phyloP scores from a whole-genome alignment of 1,140 invertebrate species.

The Hylaeus volcanicus region DNA sequence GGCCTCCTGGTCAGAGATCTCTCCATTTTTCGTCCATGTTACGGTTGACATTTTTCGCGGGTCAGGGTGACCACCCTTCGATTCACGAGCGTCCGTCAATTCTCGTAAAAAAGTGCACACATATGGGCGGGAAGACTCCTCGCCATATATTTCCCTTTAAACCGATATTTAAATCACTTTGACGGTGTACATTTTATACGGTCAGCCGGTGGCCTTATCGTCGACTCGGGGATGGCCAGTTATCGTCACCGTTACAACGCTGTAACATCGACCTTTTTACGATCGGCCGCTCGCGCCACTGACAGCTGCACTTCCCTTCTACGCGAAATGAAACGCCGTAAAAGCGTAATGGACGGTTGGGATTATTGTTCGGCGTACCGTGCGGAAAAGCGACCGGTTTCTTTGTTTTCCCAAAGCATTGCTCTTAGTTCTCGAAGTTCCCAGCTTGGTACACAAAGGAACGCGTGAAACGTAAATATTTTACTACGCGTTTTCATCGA shows the following conservation, averaged over 20 bases:
- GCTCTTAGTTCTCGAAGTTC: neutral
- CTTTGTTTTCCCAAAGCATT: neutral
- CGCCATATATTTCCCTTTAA: slow-evolving; percentile 2
- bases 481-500: neutral
- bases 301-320: slow-evolving; percentile 36
- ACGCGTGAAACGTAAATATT: neutral
- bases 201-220: slow-evolving; percentile 37
- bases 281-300: slow-evolving; percentile 24
- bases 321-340: slow-evolving; percentile 46
- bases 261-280: slow-evolving; percentile 53
- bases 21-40: neutral
- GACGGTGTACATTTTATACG: slow-evolving; percentile 47
- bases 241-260: slow-evolving; percentile 40
- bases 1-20: too few species aligned
- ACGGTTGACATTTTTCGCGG: neutral
- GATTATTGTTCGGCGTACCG: slow-evolving; percentile 5
- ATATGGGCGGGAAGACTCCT: slow-evolving; percentile 9
- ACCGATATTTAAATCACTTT: slow-evolving; percentile 48
- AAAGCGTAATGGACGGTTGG: slow-evolving; percentile 27
- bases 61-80: too few species aligned
- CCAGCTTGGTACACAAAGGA: neutral
- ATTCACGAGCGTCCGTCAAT: neutral
- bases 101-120: slow-evolving; percentile 39
- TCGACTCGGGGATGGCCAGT: slow-evolving; percentile 28
- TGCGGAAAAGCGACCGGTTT: neutral